A percentile compares a stretch with the other conserved stretches of the same genome.
phyloP scores from a whole-genome alignment of 1,140 invertebrate species.

The Phymastichus coffea region DNA sequence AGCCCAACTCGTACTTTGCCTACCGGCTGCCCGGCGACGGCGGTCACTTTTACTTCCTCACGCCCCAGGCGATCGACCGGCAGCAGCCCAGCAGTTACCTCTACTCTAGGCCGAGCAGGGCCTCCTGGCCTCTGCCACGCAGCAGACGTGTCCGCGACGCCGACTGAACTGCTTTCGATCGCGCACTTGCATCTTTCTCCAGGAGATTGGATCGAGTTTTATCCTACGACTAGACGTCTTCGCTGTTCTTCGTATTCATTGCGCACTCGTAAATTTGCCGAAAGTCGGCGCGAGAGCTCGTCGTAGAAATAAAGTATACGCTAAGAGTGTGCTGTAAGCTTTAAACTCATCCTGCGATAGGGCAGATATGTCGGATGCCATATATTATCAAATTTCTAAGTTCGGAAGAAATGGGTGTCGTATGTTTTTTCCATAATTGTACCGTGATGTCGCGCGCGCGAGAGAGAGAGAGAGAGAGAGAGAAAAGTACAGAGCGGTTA shows the following conservation, averaged over 20 bases:
- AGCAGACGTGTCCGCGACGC: conserved; percentile 46
- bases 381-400: conserved; percentile 29
- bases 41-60: conserved; percentile 75
- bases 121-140: too few relatives aligned
- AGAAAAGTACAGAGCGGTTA: too few relatives aligned
- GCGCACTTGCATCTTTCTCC: too few relatives aligned
- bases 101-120: conserved; percentile 49
- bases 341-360: conserved; percentile 15
- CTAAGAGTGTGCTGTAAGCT: background rate
- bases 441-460: background rate
- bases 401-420: conserved; percentile 9
- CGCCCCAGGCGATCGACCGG: conserved; percentile 63
- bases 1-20: conserved; percentile 62
- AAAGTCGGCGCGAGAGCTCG: too few relatives aligned
- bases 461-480: conserved; percentile 4
- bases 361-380: conserved; percentile 37
- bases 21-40: conserved; percentile 69
- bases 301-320: too few relatives aligned
- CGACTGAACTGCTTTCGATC: too few relatives aligned
- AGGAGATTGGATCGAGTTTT: too few relatives aligned
- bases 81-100: conserved; percentile 45
- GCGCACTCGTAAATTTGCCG: too few relatives aligned
- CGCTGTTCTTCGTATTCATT: too few relatives aligned
- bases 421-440: conserved; percentile 2
- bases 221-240: too few relatives aligned